Conservation (phyloP, 1,140 invertebrate species). For the Oncopodura yosiiana region DNA sequence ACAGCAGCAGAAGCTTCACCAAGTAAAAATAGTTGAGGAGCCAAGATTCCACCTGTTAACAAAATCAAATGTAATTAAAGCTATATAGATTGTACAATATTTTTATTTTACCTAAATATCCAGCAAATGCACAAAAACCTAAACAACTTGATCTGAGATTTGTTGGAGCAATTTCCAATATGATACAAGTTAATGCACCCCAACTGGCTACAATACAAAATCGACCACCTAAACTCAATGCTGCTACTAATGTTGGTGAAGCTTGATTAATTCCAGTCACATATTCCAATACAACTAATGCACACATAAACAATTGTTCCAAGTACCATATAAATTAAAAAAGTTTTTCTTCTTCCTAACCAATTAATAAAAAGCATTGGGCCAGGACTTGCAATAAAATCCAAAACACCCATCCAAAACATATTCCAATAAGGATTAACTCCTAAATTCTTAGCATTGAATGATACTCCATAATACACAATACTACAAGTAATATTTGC, state of each 20-base stretch:
- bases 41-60: slow-evolving; percentile 19
- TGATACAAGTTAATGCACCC: slow-evolving; percentile 18
- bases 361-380: slow-evolving; percentile 24
- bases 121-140: slow-evolving; percentile 19
- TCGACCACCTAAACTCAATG: slow-evolving; percentile 3
- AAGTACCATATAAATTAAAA: slow-evolving; percentile 5
- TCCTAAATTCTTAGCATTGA: slow-evolving; percentile 14
- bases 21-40: slow-evolving; percentile 15
- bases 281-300: background rate
- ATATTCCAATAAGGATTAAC: slow-evolving; percentile 18
- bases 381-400: slow-evolving; percentile 12
- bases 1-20: slow-evolving; percentile 13
- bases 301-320: background rate
- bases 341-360: slow-evolving; percentile 10
- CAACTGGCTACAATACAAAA: slow-evolving; percentile 14
- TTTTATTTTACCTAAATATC: slow-evolving; percentile 9
- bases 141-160: slow-evolving; percentile 17
- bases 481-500: slow-evolving; percentile 14
- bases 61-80: background rate
- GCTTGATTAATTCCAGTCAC: background rate
- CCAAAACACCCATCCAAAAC: slow-evolving; percentile 23
- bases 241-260: background rate
- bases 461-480: slow-evolving; percentile 19
- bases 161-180: slow-evolving; percentile 21
- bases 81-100: background rate